These are phyloP conservation scores for Ectropis crepuscularia DNA, from an alignment of 2,888 invertebrate species.

Conservation along the genomic window DNA sequence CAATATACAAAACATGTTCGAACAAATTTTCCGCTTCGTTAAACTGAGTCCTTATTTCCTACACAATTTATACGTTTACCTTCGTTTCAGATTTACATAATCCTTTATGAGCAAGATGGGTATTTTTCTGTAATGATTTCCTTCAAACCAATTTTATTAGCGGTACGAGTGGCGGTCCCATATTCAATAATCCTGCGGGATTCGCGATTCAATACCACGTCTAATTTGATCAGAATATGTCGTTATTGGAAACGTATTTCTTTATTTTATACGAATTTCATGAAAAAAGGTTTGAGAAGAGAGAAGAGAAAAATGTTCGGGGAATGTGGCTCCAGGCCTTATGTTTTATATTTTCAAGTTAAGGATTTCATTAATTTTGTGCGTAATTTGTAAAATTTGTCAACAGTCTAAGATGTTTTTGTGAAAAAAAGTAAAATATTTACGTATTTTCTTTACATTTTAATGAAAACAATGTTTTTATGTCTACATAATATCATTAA, in stretches of 20 bases:
- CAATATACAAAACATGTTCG: neutral
- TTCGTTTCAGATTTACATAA: slow-evolving; percentile 33
- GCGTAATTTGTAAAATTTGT: neutral
- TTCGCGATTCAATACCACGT: slow-evolving; percentile 39
- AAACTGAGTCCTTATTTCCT: slow-evolving; percentile 13
- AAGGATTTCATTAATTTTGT: neutral
- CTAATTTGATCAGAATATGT: slow-evolving; percentile 43
- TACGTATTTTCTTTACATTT: neutral
- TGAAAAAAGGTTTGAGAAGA: slow-evolving; percentile 6
- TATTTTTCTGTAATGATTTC: slow-evolving; percentile 41
- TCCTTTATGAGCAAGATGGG: slow-evolving; percentile 35
- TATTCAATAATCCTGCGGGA: slow-evolving; percentile 44
- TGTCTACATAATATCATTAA: too few relatives aligned
- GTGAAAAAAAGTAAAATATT: too few relatives aligned
- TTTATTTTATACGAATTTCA: slow-evolving; percentile 28
- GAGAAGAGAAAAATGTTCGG: slow-evolving; percentile 8
- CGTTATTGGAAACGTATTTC: slow-evolving; percentile 27
- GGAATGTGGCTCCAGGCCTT: neutral
- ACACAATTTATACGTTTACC: slow-evolving; percentile 4
- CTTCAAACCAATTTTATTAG: slow-evolving; percentile 48
- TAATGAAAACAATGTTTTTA: too few relatives aligned
- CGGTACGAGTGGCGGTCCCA: slow-evolving; percentile 32
- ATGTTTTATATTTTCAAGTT: slow-evolving; percentile 2
- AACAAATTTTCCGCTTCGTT: slow-evolving; percentile 10
- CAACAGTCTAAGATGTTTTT: neutral